Percentiles rank a stretch among this genome's conserved stretches.
phyloP scores from a whole-genome alignment of 2,797 vertebrate species.

The Acanthurus leucopareius region DNA sequence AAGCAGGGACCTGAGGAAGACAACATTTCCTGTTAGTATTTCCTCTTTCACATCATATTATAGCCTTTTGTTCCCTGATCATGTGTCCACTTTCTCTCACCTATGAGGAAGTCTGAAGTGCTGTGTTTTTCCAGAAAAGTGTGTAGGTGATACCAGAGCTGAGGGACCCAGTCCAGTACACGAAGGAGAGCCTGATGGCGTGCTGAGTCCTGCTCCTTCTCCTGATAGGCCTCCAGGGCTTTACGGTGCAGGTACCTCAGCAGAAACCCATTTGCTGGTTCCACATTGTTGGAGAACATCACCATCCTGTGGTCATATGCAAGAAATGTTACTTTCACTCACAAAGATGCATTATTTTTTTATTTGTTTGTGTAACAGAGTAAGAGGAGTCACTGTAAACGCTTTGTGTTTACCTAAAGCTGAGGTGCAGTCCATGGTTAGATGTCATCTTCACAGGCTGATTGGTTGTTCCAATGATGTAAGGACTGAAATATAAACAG shows the following conservation, averaged over 20 bases:
- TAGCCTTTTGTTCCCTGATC: accelerated
- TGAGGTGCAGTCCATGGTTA: slow-evolving; percentile 96
- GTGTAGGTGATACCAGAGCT: slow-evolving; percentile 98
- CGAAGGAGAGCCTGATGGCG: slow-evolving; percentile 88
- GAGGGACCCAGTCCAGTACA: slow-evolving; percentile 96
- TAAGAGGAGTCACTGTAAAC: neutral
- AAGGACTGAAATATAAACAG: slow-evolving; percentile 86
- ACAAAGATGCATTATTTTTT: neutral
- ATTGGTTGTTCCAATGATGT: slow-evolving; percentile 97
- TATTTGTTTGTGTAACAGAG: neutral
- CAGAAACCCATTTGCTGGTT: slow-evolving; percentile 95
- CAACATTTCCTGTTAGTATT: slow-evolving; percentile 15
- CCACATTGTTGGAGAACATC: slow-evolving; percentile 97
- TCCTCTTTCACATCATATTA: neutral
- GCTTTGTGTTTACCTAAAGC: slow-evolving; percentile 90
- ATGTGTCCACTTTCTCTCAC: slow-evolving; percentile 72
- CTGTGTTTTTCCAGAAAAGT: slow-evolving; percentile 98
- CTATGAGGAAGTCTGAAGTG: slow-evolving; percentile 98
- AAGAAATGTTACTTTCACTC: slow-evolving; percentile 2
- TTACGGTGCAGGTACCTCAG: slow-evolving; percentile 95
- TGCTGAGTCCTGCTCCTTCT: slow-evolving; percentile 82
- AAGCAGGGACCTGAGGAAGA: slow-evolving; percentile 92
- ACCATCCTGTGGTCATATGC: slow-evolving; percentile 89
- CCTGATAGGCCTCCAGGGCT: slow-evolving; percentile 89
- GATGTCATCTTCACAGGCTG: slow-evolving; percentile 96